A percentile compares a stretch with the other conserved stretches of the same genome.
Conservation (phyloP, 2,113 vertebrate species). For the Anarhynchus alexandrinus region DNA sequence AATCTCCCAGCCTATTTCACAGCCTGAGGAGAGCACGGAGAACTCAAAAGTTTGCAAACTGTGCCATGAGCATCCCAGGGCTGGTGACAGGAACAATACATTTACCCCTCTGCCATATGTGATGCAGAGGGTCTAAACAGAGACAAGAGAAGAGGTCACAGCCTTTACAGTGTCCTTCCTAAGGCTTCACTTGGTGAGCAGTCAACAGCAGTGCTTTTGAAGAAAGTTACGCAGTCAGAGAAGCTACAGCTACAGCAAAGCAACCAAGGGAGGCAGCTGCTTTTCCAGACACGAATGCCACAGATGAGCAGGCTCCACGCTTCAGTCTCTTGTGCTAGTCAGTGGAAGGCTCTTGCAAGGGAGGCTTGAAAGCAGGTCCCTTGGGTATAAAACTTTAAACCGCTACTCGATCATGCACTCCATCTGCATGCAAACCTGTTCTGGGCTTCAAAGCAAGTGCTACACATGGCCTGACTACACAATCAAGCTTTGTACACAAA, state of each 20-base stretch:
- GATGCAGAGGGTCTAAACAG: background rate
- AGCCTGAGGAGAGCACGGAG: background rate
- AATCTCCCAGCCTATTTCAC: background rate
- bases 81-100: background rate
- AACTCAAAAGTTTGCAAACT: background rate
- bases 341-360: background rate
- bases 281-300: background rate
- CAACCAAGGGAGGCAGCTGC: background rate
- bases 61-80: background rate
- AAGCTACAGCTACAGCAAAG: background rate
- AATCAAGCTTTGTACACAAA: slow-evolving; percentile 19
- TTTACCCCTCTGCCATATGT: background rate
- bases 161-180: background rate
- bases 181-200: background rate
- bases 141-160: background rate
- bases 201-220: background rate
- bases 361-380: background rate
- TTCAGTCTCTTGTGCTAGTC: background rate
- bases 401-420: background rate
- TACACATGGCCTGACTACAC: background rate
- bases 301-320: background rate
- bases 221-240: background rate
- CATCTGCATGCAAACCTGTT: slow-evolving; percentile 9
- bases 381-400: background rate
- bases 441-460: background rate